Percentiles rank a stretch among this genome's conserved stretches.
These are phyloP conservation scores for Pagetopsis macropterus DNA, from an alignment of 2,797 vertebrate genomes.

Conservation along the genomic window DNA sequence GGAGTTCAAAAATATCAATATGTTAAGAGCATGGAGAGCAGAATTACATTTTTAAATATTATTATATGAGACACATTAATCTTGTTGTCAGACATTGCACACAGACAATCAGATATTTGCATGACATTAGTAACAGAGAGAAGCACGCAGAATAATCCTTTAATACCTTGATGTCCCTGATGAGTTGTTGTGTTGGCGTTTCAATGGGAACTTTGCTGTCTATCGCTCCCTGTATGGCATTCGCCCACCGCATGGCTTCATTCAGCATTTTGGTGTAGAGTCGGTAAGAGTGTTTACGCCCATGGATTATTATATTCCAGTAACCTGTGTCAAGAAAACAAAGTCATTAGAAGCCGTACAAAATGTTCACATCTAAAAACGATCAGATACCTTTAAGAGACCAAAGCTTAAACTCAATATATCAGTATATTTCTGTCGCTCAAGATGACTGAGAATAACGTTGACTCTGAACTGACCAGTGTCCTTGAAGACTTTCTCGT, in stretches of 20 bases:
- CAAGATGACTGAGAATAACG: background rate
- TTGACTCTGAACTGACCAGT: slow-evolving; percentile 81
- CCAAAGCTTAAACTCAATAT: background rate
- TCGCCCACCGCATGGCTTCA: slow-evolving; percentile 93
- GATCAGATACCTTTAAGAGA: background rate
- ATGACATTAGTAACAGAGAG: slow-evolving; percentile 3
- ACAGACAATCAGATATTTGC: background rate
- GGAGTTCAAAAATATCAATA: slow-evolving; percentile 32
- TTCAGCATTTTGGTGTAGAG: slow-evolving; percentile 93
- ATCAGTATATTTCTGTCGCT: background rate
- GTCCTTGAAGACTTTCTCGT: slow-evolving; percentile 92
- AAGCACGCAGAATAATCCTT: background rate
- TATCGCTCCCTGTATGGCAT: slow-evolving; percentile 91
- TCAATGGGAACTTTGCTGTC: slow-evolving; percentile 94
- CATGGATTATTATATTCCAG: slow-evolving; percentile 92
- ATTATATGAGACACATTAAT: background rate
- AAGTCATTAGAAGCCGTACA: background rate
- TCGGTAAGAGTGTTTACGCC: slow-evolving; percentile 92
- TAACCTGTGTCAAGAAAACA: slow-evolving; percentile 81
- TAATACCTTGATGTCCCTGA: slow-evolving; percentile 92
- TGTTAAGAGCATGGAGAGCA: slow-evolving; percentile 15
- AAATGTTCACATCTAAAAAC: too few relatives aligned
- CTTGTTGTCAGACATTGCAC: background rate
- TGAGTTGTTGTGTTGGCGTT: slow-evolving; percentile 94
- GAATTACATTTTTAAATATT: background rate